Percentiles rank a stretch among this genome's conserved stretches.
Evolutionary conservation across 2,888 invertebrate genomes (phyloP).

Genomic region (Pheosia gnoma): DNA sequence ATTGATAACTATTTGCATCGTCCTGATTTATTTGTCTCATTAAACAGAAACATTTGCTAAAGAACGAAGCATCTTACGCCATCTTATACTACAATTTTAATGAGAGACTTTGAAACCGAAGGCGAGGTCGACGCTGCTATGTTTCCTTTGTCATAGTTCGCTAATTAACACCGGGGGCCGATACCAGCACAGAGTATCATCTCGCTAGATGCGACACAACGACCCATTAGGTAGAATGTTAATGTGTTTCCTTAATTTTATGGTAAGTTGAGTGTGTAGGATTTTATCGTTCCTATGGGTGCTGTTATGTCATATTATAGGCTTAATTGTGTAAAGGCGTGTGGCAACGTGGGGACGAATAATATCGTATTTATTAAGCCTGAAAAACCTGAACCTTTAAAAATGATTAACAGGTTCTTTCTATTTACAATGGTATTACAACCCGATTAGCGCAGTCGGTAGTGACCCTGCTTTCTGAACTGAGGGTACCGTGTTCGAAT

Average conservation of each 20-base stretch:
- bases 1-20: not conserved
- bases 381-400: too few relatives aligned
- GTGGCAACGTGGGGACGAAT: too few relatives aligned
- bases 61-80: not conserved
- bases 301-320: too few relatives aligned
- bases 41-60: not conserved
- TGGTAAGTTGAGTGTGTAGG: not conserved
- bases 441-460: too few relatives aligned
- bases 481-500: too few relatives aligned
- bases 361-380: too few relatives aligned
- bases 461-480: too few relatives aligned
- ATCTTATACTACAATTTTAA: conserved; percentile 1
- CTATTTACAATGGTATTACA: too few relatives aligned
- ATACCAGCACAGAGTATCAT: not conserved
- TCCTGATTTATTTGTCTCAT: not conserved
- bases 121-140: not conserved
- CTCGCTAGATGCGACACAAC: not conserved
- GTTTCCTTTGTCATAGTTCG: conserved; percentile 3
- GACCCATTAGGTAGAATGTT: not conserved
- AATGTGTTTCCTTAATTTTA: not conserved
- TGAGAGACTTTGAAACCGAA: conserved; percentile 1
- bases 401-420: too few relatives aligned
- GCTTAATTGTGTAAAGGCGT: too few relatives aligned
- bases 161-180: conserved; percentile 4
- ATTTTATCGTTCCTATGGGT: too few relatives aligned